Base-by-base conservation (phyloP, 2,797 vertebrate species). In the Coilia nasus region DNA sequence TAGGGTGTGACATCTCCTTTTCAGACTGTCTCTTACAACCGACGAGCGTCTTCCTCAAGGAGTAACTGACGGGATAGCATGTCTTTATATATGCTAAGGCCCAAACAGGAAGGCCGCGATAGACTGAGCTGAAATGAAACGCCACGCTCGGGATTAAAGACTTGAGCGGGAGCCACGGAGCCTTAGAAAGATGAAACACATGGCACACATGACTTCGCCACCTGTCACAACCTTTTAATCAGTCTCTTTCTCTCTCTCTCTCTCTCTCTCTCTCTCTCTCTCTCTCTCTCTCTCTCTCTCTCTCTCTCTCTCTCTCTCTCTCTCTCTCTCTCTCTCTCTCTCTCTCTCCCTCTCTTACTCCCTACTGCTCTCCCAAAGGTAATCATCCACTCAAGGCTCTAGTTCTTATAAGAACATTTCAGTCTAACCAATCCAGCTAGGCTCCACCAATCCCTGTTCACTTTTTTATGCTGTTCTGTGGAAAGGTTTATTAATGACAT, bases 311-410 rank as follows among this genome's bases (percentile, higher is more conserved):
- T 54, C 59, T 57, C 56, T 67, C 57, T 6, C 71, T 67, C 78
- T 67, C 83, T 78, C 85, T 7, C 41, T 31, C 82, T 81, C 23
- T 62, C 78, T 41, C 83, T 47, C 46, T 47, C 46, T 47, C 46
- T 47, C 46, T 47, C 46, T 47, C 46, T 47, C 46, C 10, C 46
- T 47, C 46, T 47, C 46, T 71, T 78, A 64, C 21, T 88, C 83
- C 85, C 57, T 84, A 14, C 64, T 17, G 10, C 83, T 84, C 60
- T 86, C 82, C 83, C 85, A 47, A 84, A 87, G 84, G 86, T 87
- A 84, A 87, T 81, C 86, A 71, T 23, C 64, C 64, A 11, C 64
- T 31, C 46, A 71, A 71, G 23, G 25, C 64, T 71, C 7, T 54
- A 35, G 84, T 84, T 84, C 82, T 64, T 35, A 59, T 57, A 12